These are phyloP conservation scores for Tetramorium bicarinatum DNA, from an alignment of 2,888 invertebrate species.

Conservation along the genomic window DNA sequence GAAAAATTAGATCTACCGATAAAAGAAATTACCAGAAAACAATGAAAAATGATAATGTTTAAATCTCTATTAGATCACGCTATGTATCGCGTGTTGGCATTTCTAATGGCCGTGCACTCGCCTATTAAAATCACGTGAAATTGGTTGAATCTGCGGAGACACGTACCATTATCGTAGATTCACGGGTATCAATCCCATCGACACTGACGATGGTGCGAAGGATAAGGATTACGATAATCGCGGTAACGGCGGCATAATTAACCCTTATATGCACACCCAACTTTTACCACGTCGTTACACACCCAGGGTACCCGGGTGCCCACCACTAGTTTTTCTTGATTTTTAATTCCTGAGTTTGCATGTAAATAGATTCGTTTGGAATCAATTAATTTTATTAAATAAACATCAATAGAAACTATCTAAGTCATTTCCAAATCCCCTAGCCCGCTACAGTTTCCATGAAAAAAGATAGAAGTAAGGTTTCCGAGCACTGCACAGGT, in stretches of 20 bases:
- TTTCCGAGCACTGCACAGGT: no score
- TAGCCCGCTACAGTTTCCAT: no score
- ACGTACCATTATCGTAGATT: constrained; percentile 30
- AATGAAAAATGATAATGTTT: background rate
- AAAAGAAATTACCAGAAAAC: background rate
- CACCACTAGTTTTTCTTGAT: no score
- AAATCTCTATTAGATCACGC: background rate
- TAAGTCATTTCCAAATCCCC: no score
- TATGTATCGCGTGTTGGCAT: background rate
- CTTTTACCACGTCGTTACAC: no score
- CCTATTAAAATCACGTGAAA: constrained; percentile 16
- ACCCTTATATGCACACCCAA: no score
- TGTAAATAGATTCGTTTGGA: no score
- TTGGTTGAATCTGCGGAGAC: background rate
- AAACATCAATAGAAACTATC: no score
- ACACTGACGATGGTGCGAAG: background rate
- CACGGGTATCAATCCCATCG: background rate
- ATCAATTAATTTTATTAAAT: no score
- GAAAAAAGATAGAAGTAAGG: no score
- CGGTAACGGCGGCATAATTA: background rate
- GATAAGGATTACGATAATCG: constrained; percentile 21
- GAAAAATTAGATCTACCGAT: background rate
- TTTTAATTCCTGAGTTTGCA: no score
- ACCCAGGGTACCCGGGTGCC: no score
- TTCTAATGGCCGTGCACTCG: background rate